phyloP scores from a whole-genome alignment of 1,140 invertebrate species.

The Lordiphosa clarofinis region DNA sequence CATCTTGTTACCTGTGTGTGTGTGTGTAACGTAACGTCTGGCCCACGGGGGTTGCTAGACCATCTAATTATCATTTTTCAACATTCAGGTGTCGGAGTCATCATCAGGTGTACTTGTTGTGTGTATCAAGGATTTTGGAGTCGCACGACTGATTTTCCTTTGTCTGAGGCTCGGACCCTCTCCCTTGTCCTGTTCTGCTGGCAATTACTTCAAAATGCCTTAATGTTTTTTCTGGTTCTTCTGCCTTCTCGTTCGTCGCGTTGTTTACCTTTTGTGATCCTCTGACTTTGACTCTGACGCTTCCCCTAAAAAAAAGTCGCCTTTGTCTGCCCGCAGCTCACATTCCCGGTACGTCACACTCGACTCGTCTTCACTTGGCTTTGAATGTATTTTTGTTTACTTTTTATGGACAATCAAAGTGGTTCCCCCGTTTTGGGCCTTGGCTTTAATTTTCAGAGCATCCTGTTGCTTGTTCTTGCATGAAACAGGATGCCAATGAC shows the following conservation, averaged over 20 bases:
- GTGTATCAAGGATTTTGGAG: conserved; percentile 52
- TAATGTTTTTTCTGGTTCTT: conserved; percentile 42
- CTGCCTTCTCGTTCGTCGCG: background rate
- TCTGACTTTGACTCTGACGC: conserved; percentile 25
- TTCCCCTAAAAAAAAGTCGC: conserved; percentile 35
- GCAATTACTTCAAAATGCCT: conserved; percentile 51
- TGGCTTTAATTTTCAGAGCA: conserved; percentile 53
- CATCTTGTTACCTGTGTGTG: conserved; percentile 12
- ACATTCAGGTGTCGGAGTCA: conserved; percentile 42
- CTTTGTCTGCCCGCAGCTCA: conserved; percentile 33
- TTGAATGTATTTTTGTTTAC: conserved; percentile 10
- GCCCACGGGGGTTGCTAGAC: conserved; percentile 60
- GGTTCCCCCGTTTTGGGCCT: conserved; percentile 21
- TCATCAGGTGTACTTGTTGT: conserved; percentile 54
- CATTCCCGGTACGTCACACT: conserved; percentile 59
- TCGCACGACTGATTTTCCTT: conserved; percentile 58
- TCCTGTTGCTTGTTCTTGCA: conserved; percentile 75
- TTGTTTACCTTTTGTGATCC: conserved; percentile 41
- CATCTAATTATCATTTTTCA: conserved; percentile 70
- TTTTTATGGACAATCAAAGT: conserved; percentile 50
- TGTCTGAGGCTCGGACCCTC: conserved; percentile 18
- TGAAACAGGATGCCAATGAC: conserved; percentile 75
- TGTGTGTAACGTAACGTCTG: conserved; percentile 15
- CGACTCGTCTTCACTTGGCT: conserved; percentile 42
- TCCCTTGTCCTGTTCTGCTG: conserved; percentile 40